A percentile compares a stretch with the other conserved stretches of the same genome.
These are phyloP conservation scores for Podarcis lilfordi DNA, from an alignment of 2,797 vertebrate species.

Conservation along the genomic window DNA sequence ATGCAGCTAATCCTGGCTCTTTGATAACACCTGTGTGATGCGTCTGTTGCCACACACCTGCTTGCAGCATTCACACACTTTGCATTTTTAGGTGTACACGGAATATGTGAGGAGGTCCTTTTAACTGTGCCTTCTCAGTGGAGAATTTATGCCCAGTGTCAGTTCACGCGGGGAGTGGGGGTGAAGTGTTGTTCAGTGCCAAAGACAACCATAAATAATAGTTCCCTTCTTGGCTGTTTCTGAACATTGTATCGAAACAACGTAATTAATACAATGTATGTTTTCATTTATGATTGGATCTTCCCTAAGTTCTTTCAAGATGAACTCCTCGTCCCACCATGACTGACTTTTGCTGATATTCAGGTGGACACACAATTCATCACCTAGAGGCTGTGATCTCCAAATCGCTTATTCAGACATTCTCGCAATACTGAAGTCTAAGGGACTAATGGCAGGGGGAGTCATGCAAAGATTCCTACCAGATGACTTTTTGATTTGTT, in stretches of 20 bases:
- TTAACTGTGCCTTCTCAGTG: fast-evolving
- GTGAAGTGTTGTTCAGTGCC: neutral
- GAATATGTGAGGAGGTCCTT: fast-evolving
- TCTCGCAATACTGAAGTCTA: neutral
- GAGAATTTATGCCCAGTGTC: fast-evolving
- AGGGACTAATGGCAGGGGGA: neutral
- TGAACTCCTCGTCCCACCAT: neutral
- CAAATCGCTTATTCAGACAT: neutral
- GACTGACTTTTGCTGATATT: neutral
- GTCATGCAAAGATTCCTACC: neutral
- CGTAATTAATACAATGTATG: fast-evolving
- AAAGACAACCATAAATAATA: fast-evolving
- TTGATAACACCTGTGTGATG: no score
- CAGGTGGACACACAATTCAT: neutral
- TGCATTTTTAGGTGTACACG: neutral
- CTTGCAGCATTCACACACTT: neutral
- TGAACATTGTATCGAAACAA: fast-evolving
- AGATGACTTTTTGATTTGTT: neutral
- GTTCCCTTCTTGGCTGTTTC: neutral
- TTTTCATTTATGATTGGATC: neutral
- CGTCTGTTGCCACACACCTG: neutral
- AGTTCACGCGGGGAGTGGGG: no score
- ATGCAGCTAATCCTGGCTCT: neutral
- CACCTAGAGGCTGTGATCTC: neutral
- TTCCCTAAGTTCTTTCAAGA: fast-evolving